Percentiles rank a stretch among this genome's conserved stretches.
These are phyloP conservation scores for Scolanthus callimorphus DNA, from an alignment of 92 coral and sea anemone species.

Conservation along the genomic window DNA sequence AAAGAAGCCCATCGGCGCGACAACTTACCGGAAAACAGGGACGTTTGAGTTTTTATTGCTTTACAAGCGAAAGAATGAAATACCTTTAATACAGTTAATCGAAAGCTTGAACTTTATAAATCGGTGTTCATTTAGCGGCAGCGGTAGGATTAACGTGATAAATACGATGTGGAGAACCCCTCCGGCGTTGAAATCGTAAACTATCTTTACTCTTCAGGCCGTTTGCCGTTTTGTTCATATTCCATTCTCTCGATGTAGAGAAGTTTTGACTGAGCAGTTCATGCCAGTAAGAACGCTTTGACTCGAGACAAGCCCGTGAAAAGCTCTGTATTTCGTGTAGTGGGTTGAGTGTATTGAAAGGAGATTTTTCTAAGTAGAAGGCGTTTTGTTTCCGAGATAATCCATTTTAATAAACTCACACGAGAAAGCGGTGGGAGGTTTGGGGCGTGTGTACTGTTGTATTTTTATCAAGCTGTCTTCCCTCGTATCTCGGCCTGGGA, in stretches of 20 bases:
- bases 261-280: too few relatives aligned
- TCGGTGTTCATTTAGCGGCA: constrained; percentile 2
- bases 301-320: too few relatives aligned
- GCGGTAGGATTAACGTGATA: neutral
- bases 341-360: neutral
- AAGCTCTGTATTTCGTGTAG: neutral
- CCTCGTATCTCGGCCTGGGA: neutral
- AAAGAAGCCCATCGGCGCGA: neutral
- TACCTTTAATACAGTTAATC: constrained; percentile 4
- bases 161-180: neutral
- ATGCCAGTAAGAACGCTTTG: too few relatives aligned
- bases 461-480: neutral
- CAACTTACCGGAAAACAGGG: constrained; percentile 9
- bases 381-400: neutral
- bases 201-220: too few relatives aligned
- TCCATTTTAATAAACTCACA: neutral
- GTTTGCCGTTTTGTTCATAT: too few relatives aligned
- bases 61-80: constrained; percentile 1
- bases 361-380: neutral
- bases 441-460: neutral
- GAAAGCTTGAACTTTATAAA: constrained; percentile 3
- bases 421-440: neutral
- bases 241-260: too few relatives aligned
- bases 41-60: constrained; percentile 3
- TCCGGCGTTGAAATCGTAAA: neutral